These are phyloP conservation scores for Hippocampus guttulatus DNA, from an alignment of 2,113 vertebrate species.

Conservation along the genomic window DNA sequence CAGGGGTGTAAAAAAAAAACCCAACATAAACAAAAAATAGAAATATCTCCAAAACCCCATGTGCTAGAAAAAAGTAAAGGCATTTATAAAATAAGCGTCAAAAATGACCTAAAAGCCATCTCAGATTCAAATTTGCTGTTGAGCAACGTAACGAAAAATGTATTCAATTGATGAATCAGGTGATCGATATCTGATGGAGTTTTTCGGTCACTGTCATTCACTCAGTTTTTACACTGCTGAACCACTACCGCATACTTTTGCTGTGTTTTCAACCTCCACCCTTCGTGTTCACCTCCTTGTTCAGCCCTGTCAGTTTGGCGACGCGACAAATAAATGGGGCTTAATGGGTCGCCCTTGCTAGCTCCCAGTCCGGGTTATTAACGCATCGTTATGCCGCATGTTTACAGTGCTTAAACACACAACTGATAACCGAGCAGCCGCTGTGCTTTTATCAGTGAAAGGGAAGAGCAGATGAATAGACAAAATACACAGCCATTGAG, in stretches of 20 bases:
- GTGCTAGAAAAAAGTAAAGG: too few relatives aligned
- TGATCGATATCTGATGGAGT: not conserved
- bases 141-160: not conserved
- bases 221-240: not conserved
- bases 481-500: constrained; percentile 32
- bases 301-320: constrained; percentile 46
- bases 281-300: constrained; percentile 31
- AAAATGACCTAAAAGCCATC: too few relatives aligned
- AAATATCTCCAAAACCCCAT: too few relatives aligned
- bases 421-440: constrained; percentile 28
- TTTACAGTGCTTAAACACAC: constrained; percentile 27
- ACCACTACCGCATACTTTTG: not conserved
- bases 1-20: too few relatives aligned
- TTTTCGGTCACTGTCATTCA: not conserved
- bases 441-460: constrained; percentile 37
- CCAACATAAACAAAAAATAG: too few relatives aligned
- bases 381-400: constrained; percentile 33
- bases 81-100: too few relatives aligned
- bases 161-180: not conserved
- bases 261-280: constrained; percentile 7
- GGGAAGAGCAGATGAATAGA: constrained; percentile 32
- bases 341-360: not conserved
- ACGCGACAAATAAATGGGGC: constrained; percentile 27
- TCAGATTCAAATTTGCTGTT: too few relatives aligned
- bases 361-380: not conserved